phyloP scores from a whole-genome alignment of 1,140 invertebrate species.

The Dreissena polymorpha region DNA sequence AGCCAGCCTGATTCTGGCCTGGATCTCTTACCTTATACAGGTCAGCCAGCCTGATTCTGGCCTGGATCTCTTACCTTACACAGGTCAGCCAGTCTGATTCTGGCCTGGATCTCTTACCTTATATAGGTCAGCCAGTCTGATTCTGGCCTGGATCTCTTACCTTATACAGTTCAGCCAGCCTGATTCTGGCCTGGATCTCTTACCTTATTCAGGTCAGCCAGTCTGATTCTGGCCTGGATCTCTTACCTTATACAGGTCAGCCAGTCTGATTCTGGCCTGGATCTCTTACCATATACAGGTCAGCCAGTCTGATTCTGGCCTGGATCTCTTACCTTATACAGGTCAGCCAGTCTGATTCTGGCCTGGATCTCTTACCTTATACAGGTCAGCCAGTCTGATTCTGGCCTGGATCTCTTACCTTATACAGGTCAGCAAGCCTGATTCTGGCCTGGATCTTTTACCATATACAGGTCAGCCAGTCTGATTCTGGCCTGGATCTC shows the following conservation, averaged over 20 bases:
- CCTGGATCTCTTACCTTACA: conserved; percentile 91
- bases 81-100: conserved; percentile 91
- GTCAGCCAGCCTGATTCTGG: conserved; percentile 91
- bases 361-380: conserved; percentile 92
- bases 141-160: conserved; percentile 92
- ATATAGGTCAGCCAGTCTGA: conserved; percentile 91
- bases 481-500: conserved; percentile 92
- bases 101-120: conserved; percentile 91
- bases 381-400: conserved; percentile 90
- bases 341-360: conserved; percentile 90
- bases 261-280: conserved; percentile 90
- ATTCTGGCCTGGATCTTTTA: conserved; percentile 92
- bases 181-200: conserved; percentile 91
- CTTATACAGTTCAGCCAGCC: conserved; percentile 91
- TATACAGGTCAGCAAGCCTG: conserved; percentile 91
- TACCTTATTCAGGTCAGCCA: conserved; percentile 93
- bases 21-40: conserved; percentile 93
- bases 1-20: conserved; percentile 91
- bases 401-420: conserved; percentile 92
- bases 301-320: conserved; percentile 91
- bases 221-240: conserved; percentile 89
- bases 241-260: conserved; percentile 93
- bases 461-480: conserved; percentile 91
- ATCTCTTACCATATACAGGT: conserved; percentile 94
- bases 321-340: conserved; percentile 94